Evolutionary conservation across 2,888 invertebrate species (phyloP).

Genomic region (Gari tellinella): DNA sequence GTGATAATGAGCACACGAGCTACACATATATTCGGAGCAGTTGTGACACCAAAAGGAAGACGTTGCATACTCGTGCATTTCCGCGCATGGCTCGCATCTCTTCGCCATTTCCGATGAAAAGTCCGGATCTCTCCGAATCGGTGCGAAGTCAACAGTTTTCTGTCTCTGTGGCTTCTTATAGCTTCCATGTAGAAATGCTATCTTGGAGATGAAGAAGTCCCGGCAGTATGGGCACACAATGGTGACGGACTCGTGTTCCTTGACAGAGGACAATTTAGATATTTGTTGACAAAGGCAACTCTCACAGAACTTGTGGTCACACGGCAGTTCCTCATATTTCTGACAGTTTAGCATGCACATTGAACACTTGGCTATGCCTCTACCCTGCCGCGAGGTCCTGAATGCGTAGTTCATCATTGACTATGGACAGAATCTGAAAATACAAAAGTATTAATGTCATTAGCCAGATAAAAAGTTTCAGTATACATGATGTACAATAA

Average conservation of each 20-base stretch:
- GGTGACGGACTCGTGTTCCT: conserved; percentile 21
- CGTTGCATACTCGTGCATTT: conserved; percentile 32
- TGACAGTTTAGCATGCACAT: conserved; percentile 28
- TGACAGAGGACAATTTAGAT: conserved; percentile 17
- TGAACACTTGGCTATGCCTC: conserved; percentile 29
- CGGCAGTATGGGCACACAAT: conserved; percentile 49
- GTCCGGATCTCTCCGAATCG: neutral
- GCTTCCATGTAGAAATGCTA: neutral
- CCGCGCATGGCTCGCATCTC: conserved; percentile 54
- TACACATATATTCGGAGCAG: conserved; percentile 52
- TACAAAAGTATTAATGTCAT: too few species aligned
- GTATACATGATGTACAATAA: too few species aligned
- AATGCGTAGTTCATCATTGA: too few species aligned
- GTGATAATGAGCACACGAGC: conserved; percentile 46
- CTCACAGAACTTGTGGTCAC: conserved; percentile 48
- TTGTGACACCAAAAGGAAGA: conserved; percentile 57
- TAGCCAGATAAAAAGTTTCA: too few species aligned
- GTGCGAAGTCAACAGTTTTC: neutral
- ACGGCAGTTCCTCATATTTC: conserved; percentile 26
- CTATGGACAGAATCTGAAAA: too few species aligned
- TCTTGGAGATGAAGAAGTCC: conserved; percentile 35
- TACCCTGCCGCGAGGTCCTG: too few species aligned
- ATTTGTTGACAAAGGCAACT: conserved; percentile 40
- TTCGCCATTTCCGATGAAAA: conserved; percentile 9
- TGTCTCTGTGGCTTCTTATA: neutral